A percentile compares a stretch with the other conserved stretches of the same genome.
These are phyloP conservation scores for Lepidotrigona ventralis DNA, from an alignment of 1,140 invertebrate species.

Conservation along the genomic window DNA sequence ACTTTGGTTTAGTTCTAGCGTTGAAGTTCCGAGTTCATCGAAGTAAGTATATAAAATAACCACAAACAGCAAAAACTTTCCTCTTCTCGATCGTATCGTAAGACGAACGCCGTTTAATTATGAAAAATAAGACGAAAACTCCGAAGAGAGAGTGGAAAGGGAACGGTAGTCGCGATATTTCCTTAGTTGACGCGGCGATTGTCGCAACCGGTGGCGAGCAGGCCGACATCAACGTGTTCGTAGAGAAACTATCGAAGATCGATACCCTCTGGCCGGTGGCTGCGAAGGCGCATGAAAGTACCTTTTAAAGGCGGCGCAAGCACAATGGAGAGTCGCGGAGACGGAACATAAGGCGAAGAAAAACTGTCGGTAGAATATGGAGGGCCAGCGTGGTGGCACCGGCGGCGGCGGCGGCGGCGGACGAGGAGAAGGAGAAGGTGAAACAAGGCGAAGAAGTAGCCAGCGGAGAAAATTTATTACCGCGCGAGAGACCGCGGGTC, in stretches of 20 bases:
- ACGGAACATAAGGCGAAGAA: constrained; percentile 43
- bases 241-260: constrained; percentile 29
- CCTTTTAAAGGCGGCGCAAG: constrained; percentile 37
- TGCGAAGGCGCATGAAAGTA: constrained; percentile 24
- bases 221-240: background rate
- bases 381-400: background rate
- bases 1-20: no score
- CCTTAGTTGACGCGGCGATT: background rate
- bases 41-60: no score
- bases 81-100: no score
- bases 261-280: background rate
- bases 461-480: constrained; percentile 61
- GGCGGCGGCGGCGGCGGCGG: background rate
- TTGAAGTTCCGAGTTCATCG: no score
- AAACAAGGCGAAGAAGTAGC: constrained; percentile 54
- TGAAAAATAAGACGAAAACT: no score
- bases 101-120: no score
- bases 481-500: constrained; percentile 31
- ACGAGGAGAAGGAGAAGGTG: constrained; percentile 11
- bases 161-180: no score
- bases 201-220: background rate
- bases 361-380: constrained; percentile 48
- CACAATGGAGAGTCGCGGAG: constrained; percentile 47
- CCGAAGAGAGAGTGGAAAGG: no score
- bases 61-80: no score